These are phyloP conservation scores for Orthosia gothica DNA, from an alignment of 2,888 invertebrate genomes.

Conservation along the genomic window DNA sequence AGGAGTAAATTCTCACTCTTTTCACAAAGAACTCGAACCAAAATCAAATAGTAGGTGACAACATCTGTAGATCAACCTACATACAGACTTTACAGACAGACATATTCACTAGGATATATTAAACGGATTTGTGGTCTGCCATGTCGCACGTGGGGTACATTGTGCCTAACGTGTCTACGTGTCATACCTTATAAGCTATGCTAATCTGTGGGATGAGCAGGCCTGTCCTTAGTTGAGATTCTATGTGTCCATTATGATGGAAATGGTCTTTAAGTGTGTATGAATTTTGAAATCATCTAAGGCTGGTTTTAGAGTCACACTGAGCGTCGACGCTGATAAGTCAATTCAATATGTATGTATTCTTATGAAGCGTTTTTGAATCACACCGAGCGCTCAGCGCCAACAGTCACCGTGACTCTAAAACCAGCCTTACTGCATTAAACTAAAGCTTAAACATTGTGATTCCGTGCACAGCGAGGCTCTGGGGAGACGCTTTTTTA, in stretches of 20 bases:
- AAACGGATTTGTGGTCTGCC: slow-evolving; percentile 51
- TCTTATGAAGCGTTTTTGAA: no score
- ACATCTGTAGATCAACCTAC: slow-evolving; percentile 41
- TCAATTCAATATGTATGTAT: no score
- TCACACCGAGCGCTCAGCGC: no score
- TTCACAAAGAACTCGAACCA: slow-evolving; percentile 1
- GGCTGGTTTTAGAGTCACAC: no score
- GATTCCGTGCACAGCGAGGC: no score
- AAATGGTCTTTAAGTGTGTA: background rate
- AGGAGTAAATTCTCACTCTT: slow-evolving; percentile 1
- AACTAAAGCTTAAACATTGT: no score
- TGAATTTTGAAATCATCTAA: background rate
- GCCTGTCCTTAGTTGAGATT: background rate
- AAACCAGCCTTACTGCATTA: no score
- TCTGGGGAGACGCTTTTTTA: no score
- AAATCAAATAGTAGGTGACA: slow-evolving; percentile 27
- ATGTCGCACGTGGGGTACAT: slow-evolving; percentile 28
- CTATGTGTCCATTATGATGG: slow-evolving; percentile 1
- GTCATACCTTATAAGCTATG: slow-evolving; percentile 23
- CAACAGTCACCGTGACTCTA: no score
- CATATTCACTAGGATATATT: slow-evolving; percentile 21
- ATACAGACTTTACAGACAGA: background rate
- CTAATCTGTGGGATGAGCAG: background rate
- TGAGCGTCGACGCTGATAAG: no score
- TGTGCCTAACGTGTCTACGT: slow-evolving; percentile 3